phyloP scores from a whole-genome alignment of 2,113 vertebrate species.

The Tapirus terrestris region DNA sequence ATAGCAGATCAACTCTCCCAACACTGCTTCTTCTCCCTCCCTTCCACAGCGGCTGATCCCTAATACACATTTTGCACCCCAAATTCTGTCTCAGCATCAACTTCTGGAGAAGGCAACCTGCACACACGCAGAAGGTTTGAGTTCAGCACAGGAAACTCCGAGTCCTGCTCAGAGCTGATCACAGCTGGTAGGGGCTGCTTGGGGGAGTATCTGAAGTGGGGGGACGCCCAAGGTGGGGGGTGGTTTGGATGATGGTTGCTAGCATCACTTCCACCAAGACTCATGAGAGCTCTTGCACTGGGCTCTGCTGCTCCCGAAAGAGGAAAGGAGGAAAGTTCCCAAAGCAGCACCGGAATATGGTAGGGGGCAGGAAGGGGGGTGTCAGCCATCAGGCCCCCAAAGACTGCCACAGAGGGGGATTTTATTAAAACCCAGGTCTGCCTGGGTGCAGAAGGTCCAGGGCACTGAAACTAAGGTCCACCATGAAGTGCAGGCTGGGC shows the following conservation, averaged over 20 bases:
- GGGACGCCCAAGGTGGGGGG: neutral
- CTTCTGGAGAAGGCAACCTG: neutral
- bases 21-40: neutral
- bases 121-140: no score
- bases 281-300: neutral
- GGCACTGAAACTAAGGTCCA: neutral
- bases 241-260: neutral
- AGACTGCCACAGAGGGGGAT: neutral
- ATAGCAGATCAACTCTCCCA: neutral
- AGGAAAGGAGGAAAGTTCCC: neutral
- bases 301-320: neutral
- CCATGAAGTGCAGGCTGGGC: neutral
- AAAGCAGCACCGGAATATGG: neutral
- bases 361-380: neutral
- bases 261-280: neutral
- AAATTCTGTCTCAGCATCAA: neutral
- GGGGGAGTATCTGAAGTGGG: neutral
- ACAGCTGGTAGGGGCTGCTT: neutral
- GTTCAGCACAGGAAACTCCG: neutral
- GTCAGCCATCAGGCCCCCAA: no score
- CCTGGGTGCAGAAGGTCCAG: neutral
- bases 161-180: neutral
- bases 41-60: neutral
- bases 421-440: neutral
- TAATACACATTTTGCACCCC: neutral